These are phyloP conservation scores for Rhizomys pruinosus DNA, from an alignment of 2,113 vertebrate genomes.

Conservation along the genomic window DNA sequence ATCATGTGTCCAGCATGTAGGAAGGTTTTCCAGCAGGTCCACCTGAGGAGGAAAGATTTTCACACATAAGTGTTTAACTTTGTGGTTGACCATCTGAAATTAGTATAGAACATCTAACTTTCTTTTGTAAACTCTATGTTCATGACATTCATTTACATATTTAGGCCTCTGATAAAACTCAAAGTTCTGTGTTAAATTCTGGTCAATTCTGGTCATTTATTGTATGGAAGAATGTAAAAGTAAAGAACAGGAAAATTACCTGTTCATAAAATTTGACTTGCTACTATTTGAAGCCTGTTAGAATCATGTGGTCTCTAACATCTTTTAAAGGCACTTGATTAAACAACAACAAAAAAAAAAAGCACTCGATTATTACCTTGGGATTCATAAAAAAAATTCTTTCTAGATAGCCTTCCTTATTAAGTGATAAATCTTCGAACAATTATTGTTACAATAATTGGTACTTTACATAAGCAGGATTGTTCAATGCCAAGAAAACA, in stretches of 20 bases:
- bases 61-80: background rate
- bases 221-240: background rate
- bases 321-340: background rate
- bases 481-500: background rate
- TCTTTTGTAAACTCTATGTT: background rate
- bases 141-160: background rate
- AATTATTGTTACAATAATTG: background rate
- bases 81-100: background rate
- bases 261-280: background rate
- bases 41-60: background rate
- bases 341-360: no score
- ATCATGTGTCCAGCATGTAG: background rate
- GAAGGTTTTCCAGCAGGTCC: background rate
- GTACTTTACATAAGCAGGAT: background rate
- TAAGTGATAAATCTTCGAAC: background rate
- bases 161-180: background rate
- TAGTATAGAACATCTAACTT: background rate
- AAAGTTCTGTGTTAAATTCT: background rate
- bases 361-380: no score
- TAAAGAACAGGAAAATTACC: background rate
- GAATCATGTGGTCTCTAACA: background rate
- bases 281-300: background rate
- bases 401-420: background rate
- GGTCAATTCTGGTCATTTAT: no score
- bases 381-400: background rate